A percentile compares a stretch with the other conserved stretches of the same genome.
Evolutionary conservation across 2,888 invertebrate species (phyloP).

Genomic region (Antheraea assamensis): DNA sequence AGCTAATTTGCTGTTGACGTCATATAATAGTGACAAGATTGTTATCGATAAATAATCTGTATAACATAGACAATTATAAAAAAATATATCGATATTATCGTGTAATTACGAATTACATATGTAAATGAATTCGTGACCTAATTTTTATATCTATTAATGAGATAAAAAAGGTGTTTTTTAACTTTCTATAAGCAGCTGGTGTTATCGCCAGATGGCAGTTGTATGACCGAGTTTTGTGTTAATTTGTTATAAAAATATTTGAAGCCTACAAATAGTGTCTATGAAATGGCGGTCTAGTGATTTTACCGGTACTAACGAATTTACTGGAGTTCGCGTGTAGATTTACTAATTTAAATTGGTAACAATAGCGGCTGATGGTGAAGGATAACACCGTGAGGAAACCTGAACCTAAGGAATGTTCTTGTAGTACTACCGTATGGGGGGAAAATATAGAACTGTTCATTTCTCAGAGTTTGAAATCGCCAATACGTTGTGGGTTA

Average conservation of each 20-base stretch:
- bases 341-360: too few relatives aligned
- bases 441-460: too few relatives aligned
- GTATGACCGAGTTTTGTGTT: background rate
- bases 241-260: background rate
- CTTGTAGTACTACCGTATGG: too few relatives aligned
- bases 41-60: background rate
- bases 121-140: background rate
- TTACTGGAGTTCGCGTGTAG: too few relatives aligned
- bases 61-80: background rate
- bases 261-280: too few relatives aligned
- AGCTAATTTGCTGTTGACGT: background rate
- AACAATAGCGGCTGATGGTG: too few relatives aligned
- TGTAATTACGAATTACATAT: background rate
- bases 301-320: too few relatives aligned
- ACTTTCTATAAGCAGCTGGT: constrained; percentile 2
- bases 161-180: constrained; percentile 6
- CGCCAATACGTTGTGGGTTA: too few relatives aligned
- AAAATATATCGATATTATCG: background rate
- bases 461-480: too few relatives aligned
- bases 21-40: background rate
- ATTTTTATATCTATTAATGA: background rate
- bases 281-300: too few relatives aligned
- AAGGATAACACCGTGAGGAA: too few relatives aligned
- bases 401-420: too few relatives aligned
- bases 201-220: background rate